These are phyloP conservation scores for Tethya wilhelma DNA, from an alignment of 37 sponge, comb jelly and placozoan genomes.

Conservation along the genomic window DNA sequence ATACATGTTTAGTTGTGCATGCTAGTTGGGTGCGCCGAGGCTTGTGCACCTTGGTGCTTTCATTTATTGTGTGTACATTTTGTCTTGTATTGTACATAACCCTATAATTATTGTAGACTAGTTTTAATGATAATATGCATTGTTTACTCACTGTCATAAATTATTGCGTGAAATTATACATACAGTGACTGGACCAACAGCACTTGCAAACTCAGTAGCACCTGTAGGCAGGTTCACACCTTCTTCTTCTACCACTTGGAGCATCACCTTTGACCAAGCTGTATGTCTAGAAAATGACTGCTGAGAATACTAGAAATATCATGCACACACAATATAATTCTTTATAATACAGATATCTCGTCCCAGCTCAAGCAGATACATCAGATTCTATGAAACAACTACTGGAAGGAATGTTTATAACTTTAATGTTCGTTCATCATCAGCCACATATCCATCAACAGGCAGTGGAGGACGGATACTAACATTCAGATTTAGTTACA, in stretches of 20 bases:
- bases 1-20: too few species aligned
- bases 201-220: not conserved
- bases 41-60: too few species aligned
- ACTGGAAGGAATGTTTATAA: not conserved
- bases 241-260: conserved; percentile 14
- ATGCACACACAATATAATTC: not conserved
- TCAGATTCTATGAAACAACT: not conserved
- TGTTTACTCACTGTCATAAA: too few species aligned
- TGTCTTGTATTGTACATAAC: too few species aligned
- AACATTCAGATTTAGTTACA: not conserved
- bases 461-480: not conserved
- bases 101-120: too few species aligned
- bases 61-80: too few species aligned
- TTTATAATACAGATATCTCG: not conserved
- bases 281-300: not conserved
- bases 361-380: not conserved
- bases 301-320: not conserved
- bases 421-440: not conserved
- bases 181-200: conserved; percentile 1
- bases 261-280: not conserved
- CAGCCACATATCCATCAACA: not conserved
- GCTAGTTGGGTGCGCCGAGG: too few species aligned
- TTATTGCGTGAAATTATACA: too few species aligned
- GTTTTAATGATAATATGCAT: too few species aligned
- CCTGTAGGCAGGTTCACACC: conserved; percentile 1